Base-by-base conservation (phyloP, 2,113 vertebrate species). In the Aspiorhynchus laticeps region DNA sequence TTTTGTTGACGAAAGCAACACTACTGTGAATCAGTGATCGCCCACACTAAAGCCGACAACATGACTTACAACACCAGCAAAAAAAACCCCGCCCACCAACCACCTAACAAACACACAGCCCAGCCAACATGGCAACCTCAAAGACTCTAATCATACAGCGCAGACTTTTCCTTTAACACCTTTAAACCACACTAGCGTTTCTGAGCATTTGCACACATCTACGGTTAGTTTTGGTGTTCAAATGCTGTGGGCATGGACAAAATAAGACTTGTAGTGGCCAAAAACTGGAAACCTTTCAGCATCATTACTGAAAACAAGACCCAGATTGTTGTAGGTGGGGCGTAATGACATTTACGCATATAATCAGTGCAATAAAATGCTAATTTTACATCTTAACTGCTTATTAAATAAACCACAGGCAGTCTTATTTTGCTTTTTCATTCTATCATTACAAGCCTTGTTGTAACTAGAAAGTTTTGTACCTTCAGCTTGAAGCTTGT, bases 151-250 rank as follows among this genome's bases (percentile, higher is more conserved):
- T 33, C 71, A 38, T 36, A 41, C 73, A 83, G 69, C 38, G 71
- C 33, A 81, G 87, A 67, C 78, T 91, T 85, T 78, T 86, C 28
- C 26, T 24, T 79, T 88, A 89, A 89, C 87, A 88, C 93, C 90
- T 89, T 43, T 69, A 69, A 71, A 83, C 81, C 81, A 51, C 63
- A 51, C 10, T 3, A 83, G 43, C 41, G 0, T 48, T 71, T 51
- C 28, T 69, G 26, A 51, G 63, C 17, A 41, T 33, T 67, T 65
- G 59, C n/a, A 81, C 10, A 41, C 5, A 21, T 24, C 6, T 69
- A 31, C 10, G 0, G 24, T 17, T 65, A 65, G 77, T 65, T 28
- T 67, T 19, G 24, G 63, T 69, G 26, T 80, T 33, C 19, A 31
- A 24, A 24, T 56, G 51, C 51, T 10, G 51, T 56, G 7, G 28